Percentiles rank a stretch among this genome's conserved stretches.
These are phyloP conservation scores for Bombus pascuorum DNA, from an alignment of 1,140 invertebrate species.

Conservation along the genomic window DNA sequence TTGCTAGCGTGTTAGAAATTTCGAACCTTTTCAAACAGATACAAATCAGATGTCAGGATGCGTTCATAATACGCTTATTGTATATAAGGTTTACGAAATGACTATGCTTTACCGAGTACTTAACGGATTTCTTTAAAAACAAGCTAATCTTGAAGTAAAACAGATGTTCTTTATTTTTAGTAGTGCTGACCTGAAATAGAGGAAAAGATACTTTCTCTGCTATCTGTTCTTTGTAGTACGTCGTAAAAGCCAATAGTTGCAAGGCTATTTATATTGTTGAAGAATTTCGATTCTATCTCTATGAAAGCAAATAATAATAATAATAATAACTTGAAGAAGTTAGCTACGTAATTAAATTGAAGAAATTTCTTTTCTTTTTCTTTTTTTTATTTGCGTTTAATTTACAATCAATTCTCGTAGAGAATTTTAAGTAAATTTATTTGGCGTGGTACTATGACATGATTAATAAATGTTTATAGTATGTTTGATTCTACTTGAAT, in stretches of 20 bases:
- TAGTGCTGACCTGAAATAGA: slow-evolving; percentile 4
- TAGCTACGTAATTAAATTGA: too few relatives aligned
- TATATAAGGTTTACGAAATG: background rate
- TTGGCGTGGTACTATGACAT: too few relatives aligned
- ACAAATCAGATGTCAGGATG: background rate
- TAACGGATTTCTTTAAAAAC: background rate
- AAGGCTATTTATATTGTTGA: background rate
- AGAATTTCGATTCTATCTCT: background rate
- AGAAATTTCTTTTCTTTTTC: too few relatives aligned
- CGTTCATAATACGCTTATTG: background rate
- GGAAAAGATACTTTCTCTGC: slow-evolving; percentile 45
- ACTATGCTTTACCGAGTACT: background rate
- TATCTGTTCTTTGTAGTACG: background rate
- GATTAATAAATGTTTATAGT: too few relatives aligned
- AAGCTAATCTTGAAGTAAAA: background rate
- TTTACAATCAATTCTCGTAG: too few relatives aligned
- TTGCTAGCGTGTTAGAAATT: background rate
- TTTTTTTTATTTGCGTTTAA: too few relatives aligned
- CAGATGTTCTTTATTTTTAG: slow-evolving; percentile 10
- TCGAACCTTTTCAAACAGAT: background rate
- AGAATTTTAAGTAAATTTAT: too few relatives aligned
- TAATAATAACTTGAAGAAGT: background rate
- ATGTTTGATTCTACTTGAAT: too few relatives aligned
- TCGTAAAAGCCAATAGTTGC: slow-evolving; percentile 15
- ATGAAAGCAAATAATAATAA: too few relatives aligned